A percentile compares a stretch with the other conserved stretches of the same genome.
These are phyloP conservation scores for Zygothrica quintamaculata DNA, from an alignment of 2,888 invertebrate species.

Conservation along the genomic window DNA sequence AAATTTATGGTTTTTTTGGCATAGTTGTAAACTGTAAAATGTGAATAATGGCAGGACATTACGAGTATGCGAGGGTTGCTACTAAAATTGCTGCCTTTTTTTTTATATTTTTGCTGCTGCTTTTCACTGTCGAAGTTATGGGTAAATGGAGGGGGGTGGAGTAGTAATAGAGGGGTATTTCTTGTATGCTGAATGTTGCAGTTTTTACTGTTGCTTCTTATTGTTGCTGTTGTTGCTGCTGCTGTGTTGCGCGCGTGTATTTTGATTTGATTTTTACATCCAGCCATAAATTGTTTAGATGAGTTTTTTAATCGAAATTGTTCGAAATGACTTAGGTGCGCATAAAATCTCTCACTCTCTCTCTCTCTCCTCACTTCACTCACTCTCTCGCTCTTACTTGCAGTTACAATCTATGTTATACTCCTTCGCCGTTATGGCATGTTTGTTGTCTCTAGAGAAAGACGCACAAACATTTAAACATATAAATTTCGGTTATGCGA, in stretches of 20 bases:
- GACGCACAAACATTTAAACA: slow-evolving; percentile 52
- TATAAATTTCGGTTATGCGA: slow-evolving; percentile 68
- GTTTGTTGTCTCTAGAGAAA: slow-evolving; percentile 36
- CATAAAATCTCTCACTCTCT: slow-evolving; percentile 76
- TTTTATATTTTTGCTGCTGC: no score
- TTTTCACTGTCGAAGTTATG: no score
- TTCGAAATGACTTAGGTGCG: slow-evolving; percentile 80
- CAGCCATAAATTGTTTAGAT: slow-evolving; percentile 83
- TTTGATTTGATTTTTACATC: slow-evolving; percentile 83
- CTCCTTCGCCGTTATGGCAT: no score
- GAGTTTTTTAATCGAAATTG: slow-evolving; percentile 82
- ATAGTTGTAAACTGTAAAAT: slow-evolving; percentile 83
- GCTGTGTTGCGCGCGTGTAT: slow-evolving; percentile 60
- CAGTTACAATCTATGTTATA: no score
- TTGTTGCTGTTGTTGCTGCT: slow-evolving; percentile 16
- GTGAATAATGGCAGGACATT: slow-evolving; percentile 58
- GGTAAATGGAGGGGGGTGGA: neutral
- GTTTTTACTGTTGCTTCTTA: slow-evolving; percentile 68
- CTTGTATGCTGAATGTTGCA: slow-evolving; percentile 77
- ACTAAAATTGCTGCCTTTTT: slow-evolving; percentile 8
- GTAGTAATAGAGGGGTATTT: no score
- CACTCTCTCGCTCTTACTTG: slow-evolving; percentile 47
- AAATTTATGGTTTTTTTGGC: slow-evolving; percentile 80
- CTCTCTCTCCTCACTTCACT: slow-evolving; percentile 62
- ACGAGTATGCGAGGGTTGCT: slow-evolving; percentile 46